phyloP scores from a whole-genome alignment of 2,888 invertebrate genomes.

The Myathropa florea region DNA sequence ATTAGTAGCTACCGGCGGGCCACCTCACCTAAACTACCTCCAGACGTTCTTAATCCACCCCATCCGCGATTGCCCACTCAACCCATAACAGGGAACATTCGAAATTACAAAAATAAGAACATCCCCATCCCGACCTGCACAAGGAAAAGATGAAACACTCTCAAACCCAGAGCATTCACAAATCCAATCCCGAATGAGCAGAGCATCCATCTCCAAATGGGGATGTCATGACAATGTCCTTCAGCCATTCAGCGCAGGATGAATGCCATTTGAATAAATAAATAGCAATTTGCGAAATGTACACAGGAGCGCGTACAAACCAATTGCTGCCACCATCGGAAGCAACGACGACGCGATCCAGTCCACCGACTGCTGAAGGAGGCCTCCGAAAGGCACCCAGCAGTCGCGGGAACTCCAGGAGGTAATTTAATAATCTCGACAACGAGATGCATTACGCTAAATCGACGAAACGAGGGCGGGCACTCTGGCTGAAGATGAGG shows the following conservation, averaged over 20 bases:
- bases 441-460: constrained; percentile 39
- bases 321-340: constrained; percentile 38
- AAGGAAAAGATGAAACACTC: not conserved
- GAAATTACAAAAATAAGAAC: constrained; percentile 41
- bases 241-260: constrained; percentile 53
- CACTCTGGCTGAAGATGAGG: not conserved
- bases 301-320: constrained; percentile 30
- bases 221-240: constrained; percentile 61
- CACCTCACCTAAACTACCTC: not conserved
- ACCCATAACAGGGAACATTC: constrained; percentile 18
- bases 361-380: not conserved
- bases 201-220: constrained; percentile 51
- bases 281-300: constrained; percentile 59
- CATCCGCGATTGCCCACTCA: not conserved
- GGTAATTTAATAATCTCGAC: constrained; percentile 56
- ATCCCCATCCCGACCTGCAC: constrained; percentile 7
- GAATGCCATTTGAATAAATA: constrained; percentile 66
- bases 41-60: not conserved
- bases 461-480: constrained; percentile 28
- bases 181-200: constrained; percentile 47
- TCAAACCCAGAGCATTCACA: constrained; percentile 3
- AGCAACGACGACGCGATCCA: not conserved
- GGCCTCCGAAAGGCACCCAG: constrained; percentile 1
- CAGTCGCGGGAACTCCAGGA: constrained; percentile 23
- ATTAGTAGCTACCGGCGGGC: constrained; percentile 4